Percentiles rank a stretch among this genome's conserved stretches.
Evolutionary conservation across 2,888 invertebrate species (phyloP).

Genomic region (Drosophila atroscutellata): DNA sequence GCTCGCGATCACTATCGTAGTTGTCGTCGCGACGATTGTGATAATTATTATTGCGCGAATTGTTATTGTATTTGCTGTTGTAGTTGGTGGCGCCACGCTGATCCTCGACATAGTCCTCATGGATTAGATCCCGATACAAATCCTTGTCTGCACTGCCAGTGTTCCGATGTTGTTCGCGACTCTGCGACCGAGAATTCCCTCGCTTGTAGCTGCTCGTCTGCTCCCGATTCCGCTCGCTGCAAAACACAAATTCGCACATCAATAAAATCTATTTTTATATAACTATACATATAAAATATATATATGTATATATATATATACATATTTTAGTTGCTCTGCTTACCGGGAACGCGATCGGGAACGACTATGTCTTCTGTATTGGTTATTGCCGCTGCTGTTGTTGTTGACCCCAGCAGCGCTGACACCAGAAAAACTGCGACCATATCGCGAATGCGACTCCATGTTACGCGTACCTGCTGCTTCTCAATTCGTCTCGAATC

Average conservation of each 20-base stretch:
- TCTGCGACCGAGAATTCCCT: constrained; percentile 82
- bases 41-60: constrained; percentile 57
- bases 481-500: constrained; percentile 33
- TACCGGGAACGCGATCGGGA: constrained; percentile 83
- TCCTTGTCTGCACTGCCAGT: constrained; percentile 79
- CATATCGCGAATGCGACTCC: constrained; percentile 79
- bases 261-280: constrained; percentile 20
- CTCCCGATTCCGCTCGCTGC: constrained; percentile 82
- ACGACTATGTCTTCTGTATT: constrained; percentile 82
- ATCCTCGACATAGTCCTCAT: constrained; percentile 84
- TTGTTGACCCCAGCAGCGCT: constrained; percentile 47
- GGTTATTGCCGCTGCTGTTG: constrained; percentile 64
- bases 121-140: constrained; percentile 83
- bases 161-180: constrained; percentile 77
- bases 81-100: constrained; percentile 63
- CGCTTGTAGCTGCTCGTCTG: constrained; percentile 72
- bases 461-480: constrained; percentile 67
- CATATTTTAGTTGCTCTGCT: constrained; percentile 2
- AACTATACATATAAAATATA: not conserved
- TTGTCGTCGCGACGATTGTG: constrained; percentile 70
- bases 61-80: constrained; percentile 52
- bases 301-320: not conserved
- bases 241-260: constrained; percentile 4
- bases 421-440: constrained; percentile 64
- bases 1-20: constrained; percentile 63